Conservation (phyloP, 2,888 invertebrate species). For the Ectemnius continuus region DNA sequence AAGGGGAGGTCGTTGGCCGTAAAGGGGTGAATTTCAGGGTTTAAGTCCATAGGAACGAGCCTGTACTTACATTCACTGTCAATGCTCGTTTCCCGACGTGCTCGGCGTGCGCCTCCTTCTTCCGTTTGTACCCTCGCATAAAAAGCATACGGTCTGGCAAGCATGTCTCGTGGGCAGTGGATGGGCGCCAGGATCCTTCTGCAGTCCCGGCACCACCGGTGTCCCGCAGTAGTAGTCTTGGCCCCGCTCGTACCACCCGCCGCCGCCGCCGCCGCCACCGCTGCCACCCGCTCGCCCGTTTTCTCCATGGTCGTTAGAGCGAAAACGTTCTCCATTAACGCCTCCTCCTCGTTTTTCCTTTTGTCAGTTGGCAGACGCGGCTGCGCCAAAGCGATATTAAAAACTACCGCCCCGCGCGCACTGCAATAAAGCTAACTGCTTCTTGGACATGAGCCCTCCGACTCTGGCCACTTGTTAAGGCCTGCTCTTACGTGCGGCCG, state of each 20-base stretch:
- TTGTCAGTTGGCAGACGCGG: conserved; percentile 74
- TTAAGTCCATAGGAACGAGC: conserved; percentile 40
- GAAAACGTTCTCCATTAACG: conserved; percentile 76
- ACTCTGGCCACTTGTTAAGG: conserved; percentile 25
- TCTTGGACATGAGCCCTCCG: conserved; percentile 57
- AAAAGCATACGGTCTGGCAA: conserved; percentile 62
- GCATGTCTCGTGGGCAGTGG: conserved; percentile 62
- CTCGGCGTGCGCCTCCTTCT: conserved; percentile 54
- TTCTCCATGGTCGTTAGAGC: conserved; percentile 73
- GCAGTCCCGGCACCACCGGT: conserved; percentile 42
- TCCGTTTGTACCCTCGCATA: conserved; percentile 50
- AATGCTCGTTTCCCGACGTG: conserved; percentile 48
- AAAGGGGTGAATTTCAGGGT: conserved; percentile 36
- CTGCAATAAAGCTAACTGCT: conserved; percentile 74
- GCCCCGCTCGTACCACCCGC: conserved; percentile 38
- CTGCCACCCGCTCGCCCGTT: conserved; percentile 44
- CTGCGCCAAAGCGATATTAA: conserved; percentile 74
- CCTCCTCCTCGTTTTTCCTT: conserved; percentile 68
- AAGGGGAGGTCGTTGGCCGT: background rate
- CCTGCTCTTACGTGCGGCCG: conserved; percentile 14
- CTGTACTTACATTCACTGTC: conserved; percentile 38
- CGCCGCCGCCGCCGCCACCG: too few relatives aligned
- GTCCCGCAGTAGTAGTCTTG: conserved; percentile 51
- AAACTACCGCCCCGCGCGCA: conserved; percentile 69
- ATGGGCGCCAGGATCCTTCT: conserved; percentile 61